These are phyloP conservation scores for Hoplostethus mediterraneus DNA, from an alignment of 2,797 vertebrate genomes.

Conservation along the genomic window DNA sequence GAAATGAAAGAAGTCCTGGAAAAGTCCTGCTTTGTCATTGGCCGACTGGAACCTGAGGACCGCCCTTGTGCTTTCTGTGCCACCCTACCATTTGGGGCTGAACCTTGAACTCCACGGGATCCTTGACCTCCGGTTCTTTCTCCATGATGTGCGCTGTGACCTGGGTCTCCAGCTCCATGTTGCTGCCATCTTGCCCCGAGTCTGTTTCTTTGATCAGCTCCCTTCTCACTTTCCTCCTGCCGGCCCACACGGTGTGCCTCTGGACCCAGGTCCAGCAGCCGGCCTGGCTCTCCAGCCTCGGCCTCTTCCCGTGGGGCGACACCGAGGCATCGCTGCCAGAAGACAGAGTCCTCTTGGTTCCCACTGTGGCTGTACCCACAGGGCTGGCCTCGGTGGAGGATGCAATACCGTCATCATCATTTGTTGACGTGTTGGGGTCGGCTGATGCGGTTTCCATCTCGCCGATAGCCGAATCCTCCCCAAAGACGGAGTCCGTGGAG, in stretches of 20 bases:
- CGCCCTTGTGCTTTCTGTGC: slow-evolving; percentile 71
- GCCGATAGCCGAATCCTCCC: not conserved
- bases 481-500: slow-evolving; percentile 41
- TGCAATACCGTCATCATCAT: slow-evolving; percentile 56
- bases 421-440: slow-evolving; percentile 56
- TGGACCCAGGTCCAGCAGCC: slow-evolving; percentile 82
- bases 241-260: slow-evolving; percentile 88
- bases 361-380: slow-evolving; percentile 10
- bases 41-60: slow-evolving; percentile 78
- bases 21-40: slow-evolving; percentile 73
- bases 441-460: slow-evolving; percentile 50
- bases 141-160: slow-evolving; percentile 85
- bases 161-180: slow-evolving; percentile 83
- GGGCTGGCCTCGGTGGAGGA: slow-evolving; percentile 39
- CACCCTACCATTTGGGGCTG: slow-evolving; percentile 74
- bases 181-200: slow-evolving; percentile 65
- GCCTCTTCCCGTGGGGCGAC: slow-evolving; percentile 69
- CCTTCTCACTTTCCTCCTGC: slow-evolving; percentile 88
- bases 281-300: slow-evolving; percentile 42
- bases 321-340: slow-evolving; percentile 39
- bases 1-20: slow-evolving; percentile 91
- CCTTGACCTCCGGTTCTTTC: slow-evolving; percentile 67
- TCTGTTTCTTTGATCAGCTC: slow-evolving; percentile 82
- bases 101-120: slow-evolving; percentile 83
- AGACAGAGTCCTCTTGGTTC: slow-evolving; percentile 76